These are phyloP conservation scores for Crocallis elinguaria DNA, from an alignment of 2,888 invertebrate species.

Conservation along the genomic window DNA sequence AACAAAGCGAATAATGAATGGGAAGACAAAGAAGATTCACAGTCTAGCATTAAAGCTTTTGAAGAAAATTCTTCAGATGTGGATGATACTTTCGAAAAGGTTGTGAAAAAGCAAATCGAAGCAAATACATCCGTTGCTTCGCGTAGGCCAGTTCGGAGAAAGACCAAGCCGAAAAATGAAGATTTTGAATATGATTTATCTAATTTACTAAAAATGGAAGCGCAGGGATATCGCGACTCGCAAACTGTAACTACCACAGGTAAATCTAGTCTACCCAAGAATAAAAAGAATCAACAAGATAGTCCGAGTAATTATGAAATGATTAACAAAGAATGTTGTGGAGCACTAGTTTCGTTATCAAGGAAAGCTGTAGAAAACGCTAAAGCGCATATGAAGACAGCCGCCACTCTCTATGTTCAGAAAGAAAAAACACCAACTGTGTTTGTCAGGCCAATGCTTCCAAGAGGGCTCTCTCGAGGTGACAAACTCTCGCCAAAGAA, in stretches of 20 bases:
- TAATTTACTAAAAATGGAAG: slow-evolving; percentile 82
- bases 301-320: slow-evolving; percentile 54
- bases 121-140: slow-evolving; percentile 57
- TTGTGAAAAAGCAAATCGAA: slow-evolving; percentile 50
- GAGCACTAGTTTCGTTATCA: slow-evolving; percentile 66
- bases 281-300: slow-evolving; percentile 59
- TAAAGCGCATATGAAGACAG: slow-evolving; percentile 66
- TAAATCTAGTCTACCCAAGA: slow-evolving; percentile 62
- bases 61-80: slow-evolving; percentile 81
- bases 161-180: slow-evolving; percentile 86
- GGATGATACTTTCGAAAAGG: slow-evolving; percentile 69
- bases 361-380: slow-evolving; percentile 64
- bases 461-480: slow-evolving; percentile 55
- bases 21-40: slow-evolving; percentile 56
- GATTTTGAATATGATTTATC: slow-evolving; percentile 90
- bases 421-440: slow-evolving; percentile 58
- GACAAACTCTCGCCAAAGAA: slow-evolving; percentile 75
- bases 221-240: slow-evolving; percentile 76
- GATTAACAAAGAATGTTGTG: slow-evolving; percentile 68
- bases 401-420: slow-evolving; percentile 47
- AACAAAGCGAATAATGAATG: slow-evolving; percentile 51
- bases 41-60: slow-evolving; percentile 60
- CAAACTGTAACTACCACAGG: slow-evolving; percentile 47
- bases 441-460: slow-evolving; percentile 72
- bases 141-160: slow-evolving; percentile 86